phyloP scores from a whole-genome alignment of 2,888 invertebrate genomes.

The Phyto melanocephala region DNA sequence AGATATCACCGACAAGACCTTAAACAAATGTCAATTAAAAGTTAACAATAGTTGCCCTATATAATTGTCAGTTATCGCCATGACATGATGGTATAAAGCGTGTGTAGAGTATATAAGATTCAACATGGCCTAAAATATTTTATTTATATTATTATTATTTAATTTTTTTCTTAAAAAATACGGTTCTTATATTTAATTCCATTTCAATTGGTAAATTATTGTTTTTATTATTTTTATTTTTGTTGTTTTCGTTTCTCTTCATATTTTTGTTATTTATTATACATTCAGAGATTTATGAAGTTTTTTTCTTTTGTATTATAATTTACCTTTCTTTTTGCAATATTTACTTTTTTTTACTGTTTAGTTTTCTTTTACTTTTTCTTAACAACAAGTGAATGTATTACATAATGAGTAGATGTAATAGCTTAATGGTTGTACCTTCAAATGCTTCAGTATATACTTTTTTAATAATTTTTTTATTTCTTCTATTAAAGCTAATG shows the following conservation, averaged over 20 bases:
- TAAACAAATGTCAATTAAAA: too few species aligned
- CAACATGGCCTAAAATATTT: too few species aligned
- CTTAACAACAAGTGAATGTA: constrained; percentile 49
- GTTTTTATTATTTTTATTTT: too few species aligned
- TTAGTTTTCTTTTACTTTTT: background rate
- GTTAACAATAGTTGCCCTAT: too few species aligned
- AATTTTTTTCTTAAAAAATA: background rate
- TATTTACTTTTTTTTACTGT: constrained; percentile 14
- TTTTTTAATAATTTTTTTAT: too few species aligned
- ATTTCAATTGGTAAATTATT: background rate
- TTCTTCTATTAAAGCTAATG: constrained; percentile 7
- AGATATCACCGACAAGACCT: too few species aligned
- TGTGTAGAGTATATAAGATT: too few species aligned
- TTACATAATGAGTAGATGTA: constrained; percentile 53
- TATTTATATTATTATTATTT: background rate
- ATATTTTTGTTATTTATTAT: constrained; percentile 32
- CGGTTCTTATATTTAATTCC: background rate
- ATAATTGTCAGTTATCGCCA: too few species aligned
- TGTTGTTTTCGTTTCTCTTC: too few species aligned
- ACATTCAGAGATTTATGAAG: background rate
- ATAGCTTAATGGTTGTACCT: background rate
- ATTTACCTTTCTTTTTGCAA: constrained; percentile 55
- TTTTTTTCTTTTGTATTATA: constrained; percentile 39
- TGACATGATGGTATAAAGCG: too few species aligned
- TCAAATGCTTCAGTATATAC: constrained; percentile 1